Evolutionary conservation across 1,140 invertebrate species (phyloP), one percentile per base, ranked within the genome.

Genomic region (Gryon sp.): DNA sequence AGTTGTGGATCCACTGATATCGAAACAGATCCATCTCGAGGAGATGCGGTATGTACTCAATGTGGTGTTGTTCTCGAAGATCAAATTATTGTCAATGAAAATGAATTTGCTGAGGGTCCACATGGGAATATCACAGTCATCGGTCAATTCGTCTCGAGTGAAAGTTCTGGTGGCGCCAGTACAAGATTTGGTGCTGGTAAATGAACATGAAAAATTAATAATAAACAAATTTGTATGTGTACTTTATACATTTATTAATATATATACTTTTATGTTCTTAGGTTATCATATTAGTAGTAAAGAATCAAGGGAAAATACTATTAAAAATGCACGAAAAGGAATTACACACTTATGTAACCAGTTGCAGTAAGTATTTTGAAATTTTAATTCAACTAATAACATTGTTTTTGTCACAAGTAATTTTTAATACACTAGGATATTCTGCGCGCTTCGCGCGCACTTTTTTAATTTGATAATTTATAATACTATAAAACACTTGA

Each of bases 41-140:
- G 97, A 38, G 97, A 99, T 92, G 95, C 96, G 28, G 96, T 99
- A 0, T 99, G 98, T 89, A 99, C 95, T 22, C 93, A 94, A 79
- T 99, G 98, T 91, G 98, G 98, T 34, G 94, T 95, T 22, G 98
- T 99, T 1, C 86, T 99, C 2, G 98, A 99, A 85, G 97, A 99
- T 79, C 97, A 95, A 80, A 93, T 97, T 41, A 99, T 99, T 83
- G 97, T 99, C 16, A 96, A 95, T 2, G 98, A 99, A 87, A 93
- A 98, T 45, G 95, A 98, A 84, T 99, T 99, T 85, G 94, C 97
- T 87, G 98, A 99, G 88, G 94, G 95, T 85, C 92, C 95, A 12
- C 93, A 94, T 85, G 98, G 98, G 12, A 94, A 94, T 40, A 92
- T 94, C 38, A 95, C 93, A 63, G 93, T 96, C 9, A 93, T 98